Evolutionary conservation across 2,888 invertebrate genomes (phyloP).

Genomic region (Drosophila nigritarsus): DNA sequence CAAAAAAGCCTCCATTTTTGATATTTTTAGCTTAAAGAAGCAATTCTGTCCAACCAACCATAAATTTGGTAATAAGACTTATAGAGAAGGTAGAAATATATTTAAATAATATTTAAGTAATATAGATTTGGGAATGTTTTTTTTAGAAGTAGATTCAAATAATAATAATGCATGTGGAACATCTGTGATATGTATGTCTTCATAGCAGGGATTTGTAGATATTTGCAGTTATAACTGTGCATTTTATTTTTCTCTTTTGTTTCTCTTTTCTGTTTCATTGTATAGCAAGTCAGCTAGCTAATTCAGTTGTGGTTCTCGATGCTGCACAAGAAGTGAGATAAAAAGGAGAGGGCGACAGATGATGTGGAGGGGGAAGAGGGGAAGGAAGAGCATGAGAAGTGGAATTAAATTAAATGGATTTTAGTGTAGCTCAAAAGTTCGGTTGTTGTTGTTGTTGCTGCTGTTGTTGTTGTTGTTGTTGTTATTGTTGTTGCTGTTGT

Average conservation of each 20-base stretch:
- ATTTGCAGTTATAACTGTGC: not conserved
- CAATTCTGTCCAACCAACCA: too few species aligned
- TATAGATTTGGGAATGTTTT: not conserved
- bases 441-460: not conserved
- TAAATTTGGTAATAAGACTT: not conserved
- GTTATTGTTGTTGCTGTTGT: not conserved
- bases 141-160: not conserved
- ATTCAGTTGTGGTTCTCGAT: conserved; percentile 42
- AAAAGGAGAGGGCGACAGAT: not conserved
- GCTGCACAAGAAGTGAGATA: conserved; percentile 15
- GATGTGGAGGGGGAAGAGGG: too few species aligned
- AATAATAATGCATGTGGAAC: not conserved
- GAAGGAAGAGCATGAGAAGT: conserved; percentile 20
- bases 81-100: not conserved
- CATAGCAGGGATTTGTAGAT: not conserved
- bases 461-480: conserved; percentile 2
- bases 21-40: too few species aligned
- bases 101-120: not conserved
- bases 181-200: not conserved
- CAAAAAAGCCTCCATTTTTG: not conserved
- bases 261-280: conserved; percentile 13
- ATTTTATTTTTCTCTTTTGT: not conserved
- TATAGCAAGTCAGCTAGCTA: conserved; percentile 30
- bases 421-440: conserved; percentile 25
- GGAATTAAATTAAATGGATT: conserved; percentile 60